Base-by-base conservation (phyloP, 2,888 invertebrate species). In the Leucania comma region DNA sequence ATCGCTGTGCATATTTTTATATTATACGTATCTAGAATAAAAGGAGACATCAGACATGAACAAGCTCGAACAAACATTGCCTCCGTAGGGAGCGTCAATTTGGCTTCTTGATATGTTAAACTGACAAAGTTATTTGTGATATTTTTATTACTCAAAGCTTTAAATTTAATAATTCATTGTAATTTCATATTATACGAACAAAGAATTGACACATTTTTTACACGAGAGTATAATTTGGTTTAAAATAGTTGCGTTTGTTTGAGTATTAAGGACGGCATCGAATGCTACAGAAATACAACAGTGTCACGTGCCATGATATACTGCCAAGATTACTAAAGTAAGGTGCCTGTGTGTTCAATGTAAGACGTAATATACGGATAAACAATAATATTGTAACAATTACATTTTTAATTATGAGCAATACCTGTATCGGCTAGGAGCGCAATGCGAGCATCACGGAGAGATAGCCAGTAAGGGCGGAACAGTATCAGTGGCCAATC, bases 291-390 rank as follows among this genome's bases (percentile, higher is more conserved):
- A 81, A 82, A 78, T 86, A 82, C 75, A 83, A 80, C 75, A 82
- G 83, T 86, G 82, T 86, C 83, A 89, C 87, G 95, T 95, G 95
- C 95, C 95, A 95, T 95, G 89, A 88, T 87, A 88, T 85, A 92
- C 92, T 93, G 94, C 93, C 95, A 93, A 93, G 90, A 90, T 86
- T 90, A 89, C 85, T 89, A 88, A 90, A 89, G 87, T 93, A 93
- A 94, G 93, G 93, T 93, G 95, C 95, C 95, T 94, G 93, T 92
- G 95, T 95, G 95, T 95, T 95, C 95, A 95, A 89, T 87, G 87
- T 91, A 89, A 83, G 88, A 89, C 83, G 83, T 90, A 87, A 88
- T 85, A 86, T 87, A 89, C 87, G 87, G 69, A 84, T 90, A 86
- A 86, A 90, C 87, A 86, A 86, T 86, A 86, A 86, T 88, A 86